phyloP scores from a whole-genome alignment of 2,888 invertebrate species.

The Griposia aprilina region DNA sequence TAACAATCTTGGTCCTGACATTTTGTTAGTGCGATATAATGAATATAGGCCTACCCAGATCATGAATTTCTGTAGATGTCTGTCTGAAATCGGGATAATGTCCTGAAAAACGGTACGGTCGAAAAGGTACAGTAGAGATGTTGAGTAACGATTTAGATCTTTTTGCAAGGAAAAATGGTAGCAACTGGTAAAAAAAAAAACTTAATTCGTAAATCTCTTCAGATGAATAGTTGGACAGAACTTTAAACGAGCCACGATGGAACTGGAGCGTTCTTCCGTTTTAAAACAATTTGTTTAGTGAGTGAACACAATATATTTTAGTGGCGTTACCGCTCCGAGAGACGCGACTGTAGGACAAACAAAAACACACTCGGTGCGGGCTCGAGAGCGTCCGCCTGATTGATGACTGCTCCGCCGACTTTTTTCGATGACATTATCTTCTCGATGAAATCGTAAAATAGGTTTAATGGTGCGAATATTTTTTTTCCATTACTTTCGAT shows the following conservation, averaged over 20 bases:
- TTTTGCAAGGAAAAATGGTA: conserved; percentile 19
- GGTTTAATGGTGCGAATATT: conserved; percentile 70
- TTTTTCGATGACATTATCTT: conserved; percentile 77
- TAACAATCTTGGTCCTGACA: conserved; percentile 1
- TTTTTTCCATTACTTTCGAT: conserved; percentile 69
- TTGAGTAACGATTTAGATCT: not conserved
- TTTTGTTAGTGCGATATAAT: conserved; percentile 5
- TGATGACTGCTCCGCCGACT: conserved; percentile 73
- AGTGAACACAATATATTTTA: conserved; percentile 58
- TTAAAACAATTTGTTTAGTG: conserved; percentile 65
- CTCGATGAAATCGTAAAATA: conserved; percentile 71
- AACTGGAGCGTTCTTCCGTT: conserved; percentile 34
- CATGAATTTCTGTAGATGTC: not conserved
- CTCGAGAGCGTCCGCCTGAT: conserved; percentile 71
- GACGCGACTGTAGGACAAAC: conserved; percentile 69
- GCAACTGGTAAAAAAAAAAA: conserved; percentile 10
- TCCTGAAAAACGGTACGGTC: not conserved
- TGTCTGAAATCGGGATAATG: not conserved
- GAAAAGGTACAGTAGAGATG: not conserved
- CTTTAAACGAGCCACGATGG: conserved; percentile 36
- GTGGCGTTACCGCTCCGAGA: conserved; percentile 46
- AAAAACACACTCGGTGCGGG: conserved; percentile 70
- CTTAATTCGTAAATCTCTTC: conserved; percentile 27
- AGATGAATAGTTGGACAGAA: conserved; percentile 40
- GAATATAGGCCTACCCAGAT: not conserved